These are phyloP conservation scores for Drosophila navojoa DNA, from an alignment of 1,140 invertebrate species.

Conservation along the genomic window DNA sequence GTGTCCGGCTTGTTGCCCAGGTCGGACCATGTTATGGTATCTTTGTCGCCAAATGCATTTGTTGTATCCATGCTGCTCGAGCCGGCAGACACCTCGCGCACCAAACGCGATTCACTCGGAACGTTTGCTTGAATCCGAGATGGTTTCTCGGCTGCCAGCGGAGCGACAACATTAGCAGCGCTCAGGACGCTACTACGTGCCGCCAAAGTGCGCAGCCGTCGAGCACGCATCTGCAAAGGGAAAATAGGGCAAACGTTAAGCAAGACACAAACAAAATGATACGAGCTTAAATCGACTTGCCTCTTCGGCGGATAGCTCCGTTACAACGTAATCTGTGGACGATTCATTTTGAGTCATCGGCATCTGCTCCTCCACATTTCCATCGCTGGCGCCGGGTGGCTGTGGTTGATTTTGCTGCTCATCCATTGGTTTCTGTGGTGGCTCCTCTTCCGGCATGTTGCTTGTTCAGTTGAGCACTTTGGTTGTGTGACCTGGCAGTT, in stretches of 20 bases:
- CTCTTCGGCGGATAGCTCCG: slow-evolving; percentile 90
- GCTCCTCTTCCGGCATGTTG: slow-evolving; percentile 72
- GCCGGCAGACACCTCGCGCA: slow-evolving; percentile 44
- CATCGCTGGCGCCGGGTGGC: slow-evolving; percentile 1
- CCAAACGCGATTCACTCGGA: slow-evolving; percentile 63
- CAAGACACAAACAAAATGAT: slow-evolving; percentile 30
- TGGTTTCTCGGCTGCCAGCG: slow-evolving; percentile 31
- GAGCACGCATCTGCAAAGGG: slow-evolving; percentile 87
- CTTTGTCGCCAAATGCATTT: slow-evolving; percentile 11
- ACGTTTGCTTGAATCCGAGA: slow-evolving; percentile 43
- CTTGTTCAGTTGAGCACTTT: slow-evolving; percentile 19
- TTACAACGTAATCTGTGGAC: slow-evolving; percentile 21
- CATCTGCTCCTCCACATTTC: slow-evolving; percentile 23
- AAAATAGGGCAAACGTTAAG: slow-evolving; percentile 24
- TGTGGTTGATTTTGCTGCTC: slow-evolving; percentile 50
- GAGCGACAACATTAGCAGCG: background rate
- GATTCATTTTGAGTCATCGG: background rate
- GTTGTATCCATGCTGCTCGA: slow-evolving; percentile 12
- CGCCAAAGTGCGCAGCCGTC: slow-evolving; percentile 88
- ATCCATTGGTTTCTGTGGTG: slow-evolving; percentile 66
- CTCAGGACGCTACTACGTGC: slow-evolving; percentile 54
- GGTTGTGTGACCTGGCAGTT: slow-evolving; percentile 26
- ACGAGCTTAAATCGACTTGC: slow-evolving; percentile 83
- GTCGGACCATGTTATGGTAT: slow-evolving; percentile 33
- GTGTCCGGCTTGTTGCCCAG: slow-evolving; percentile 56